Conservation (phyloP, 2,888 invertebrate genomes). For the Pollenia griseotomentosa region DNA sequence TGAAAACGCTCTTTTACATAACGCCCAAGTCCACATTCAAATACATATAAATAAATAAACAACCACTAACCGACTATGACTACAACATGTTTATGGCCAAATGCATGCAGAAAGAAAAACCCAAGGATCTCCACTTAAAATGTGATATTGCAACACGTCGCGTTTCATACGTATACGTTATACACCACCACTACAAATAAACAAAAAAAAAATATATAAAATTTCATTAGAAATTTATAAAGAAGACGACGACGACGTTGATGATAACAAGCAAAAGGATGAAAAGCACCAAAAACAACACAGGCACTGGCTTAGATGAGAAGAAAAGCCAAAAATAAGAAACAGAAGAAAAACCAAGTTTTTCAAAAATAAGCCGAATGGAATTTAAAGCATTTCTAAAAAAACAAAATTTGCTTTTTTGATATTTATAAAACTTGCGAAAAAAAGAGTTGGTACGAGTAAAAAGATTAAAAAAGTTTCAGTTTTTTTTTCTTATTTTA, state of each 20-base stretch:
- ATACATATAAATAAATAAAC: constrained; percentile 50
- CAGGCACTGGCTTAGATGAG: constrained; percentile 10
- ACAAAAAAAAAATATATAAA: constrained; percentile 43
- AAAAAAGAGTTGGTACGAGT: constrained; percentile 21
- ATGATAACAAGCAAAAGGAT: constrained; percentile 13
- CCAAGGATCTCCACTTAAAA: constrained; percentile 24
- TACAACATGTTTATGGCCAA: constrained; percentile 15
- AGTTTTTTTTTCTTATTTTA: background rate
- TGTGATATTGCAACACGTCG: constrained; percentile 57
- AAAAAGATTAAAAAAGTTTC: constrained; percentile 48
- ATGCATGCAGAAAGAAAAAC: background rate
- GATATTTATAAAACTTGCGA: background rate
- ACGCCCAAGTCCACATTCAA: constrained; percentile 1
- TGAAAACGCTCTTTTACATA: constrained; percentile 15
- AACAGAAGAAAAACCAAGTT: constrained; percentile 6
- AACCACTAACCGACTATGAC: constrained; percentile 60
- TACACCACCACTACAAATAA: constrained; percentile 44
- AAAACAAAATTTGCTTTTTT: constrained; percentile 52
- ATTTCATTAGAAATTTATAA: constrained; percentile 72
- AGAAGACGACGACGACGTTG: constrained; percentile 40
- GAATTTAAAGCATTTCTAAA: constrained; percentile 52
- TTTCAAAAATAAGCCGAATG: constrained; percentile 45
- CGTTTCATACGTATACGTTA: constrained; percentile 54
- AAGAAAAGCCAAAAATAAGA: constrained; percentile 32
- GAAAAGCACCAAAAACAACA: constrained; percentile 32